phyloP scores from a whole-genome alignment of 2,797 vertebrate species.

The Gambusia yucatana region DNA sequence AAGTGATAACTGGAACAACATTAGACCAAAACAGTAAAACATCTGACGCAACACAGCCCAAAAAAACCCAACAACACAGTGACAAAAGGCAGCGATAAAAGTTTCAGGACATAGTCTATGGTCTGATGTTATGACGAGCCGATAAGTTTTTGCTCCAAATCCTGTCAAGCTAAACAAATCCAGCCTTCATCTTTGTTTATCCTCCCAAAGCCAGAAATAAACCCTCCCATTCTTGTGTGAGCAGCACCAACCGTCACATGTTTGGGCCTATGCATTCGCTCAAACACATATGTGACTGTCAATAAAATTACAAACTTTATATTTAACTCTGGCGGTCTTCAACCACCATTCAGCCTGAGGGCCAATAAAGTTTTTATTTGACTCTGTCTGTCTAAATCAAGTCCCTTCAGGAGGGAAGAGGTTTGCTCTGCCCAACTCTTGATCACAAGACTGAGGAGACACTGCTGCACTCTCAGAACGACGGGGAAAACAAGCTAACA shows the following conservation, averaged over 20 bases:
- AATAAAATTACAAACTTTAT: slow-evolving; percentile 64
- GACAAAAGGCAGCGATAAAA: background rate
- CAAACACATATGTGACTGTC: slow-evolving; percentile 36
- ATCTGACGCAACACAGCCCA: background rate
- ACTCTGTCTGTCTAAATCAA: slow-evolving; percentile 63
- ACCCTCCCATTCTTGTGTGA: slow-evolving; percentile 9
- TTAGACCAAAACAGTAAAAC: background rate
- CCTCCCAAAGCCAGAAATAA: slow-evolving; percentile 26
- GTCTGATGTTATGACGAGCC: slow-evolving; percentile 1
- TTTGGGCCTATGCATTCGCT: slow-evolving; percentile 22
- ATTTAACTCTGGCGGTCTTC: slow-evolving; percentile 55
- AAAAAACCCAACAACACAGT: background rate
- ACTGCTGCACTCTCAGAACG: slow-evolving; percentile 15
- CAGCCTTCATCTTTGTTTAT: slow-evolving; percentile 23
- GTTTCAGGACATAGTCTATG: background rate
- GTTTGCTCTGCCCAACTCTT: slow-evolving; percentile 45
- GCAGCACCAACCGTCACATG: slow-evolving; percentile 1
- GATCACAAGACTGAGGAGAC: slow-evolving; percentile 56
- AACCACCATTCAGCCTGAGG: slow-evolving; percentile 61
- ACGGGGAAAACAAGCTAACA: background rate
- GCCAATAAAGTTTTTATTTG: slow-evolving; percentile 69
- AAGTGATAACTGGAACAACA: background rate
- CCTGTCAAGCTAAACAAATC: slow-evolving; percentile 24
- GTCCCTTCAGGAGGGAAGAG: slow-evolving; percentile 55
- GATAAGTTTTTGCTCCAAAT: slow-evolving; percentile 23